Evolutionary conservation across 1,140 invertebrate genomes (phyloP).

Genomic region (Philopotamus ludificatus): DNA sequence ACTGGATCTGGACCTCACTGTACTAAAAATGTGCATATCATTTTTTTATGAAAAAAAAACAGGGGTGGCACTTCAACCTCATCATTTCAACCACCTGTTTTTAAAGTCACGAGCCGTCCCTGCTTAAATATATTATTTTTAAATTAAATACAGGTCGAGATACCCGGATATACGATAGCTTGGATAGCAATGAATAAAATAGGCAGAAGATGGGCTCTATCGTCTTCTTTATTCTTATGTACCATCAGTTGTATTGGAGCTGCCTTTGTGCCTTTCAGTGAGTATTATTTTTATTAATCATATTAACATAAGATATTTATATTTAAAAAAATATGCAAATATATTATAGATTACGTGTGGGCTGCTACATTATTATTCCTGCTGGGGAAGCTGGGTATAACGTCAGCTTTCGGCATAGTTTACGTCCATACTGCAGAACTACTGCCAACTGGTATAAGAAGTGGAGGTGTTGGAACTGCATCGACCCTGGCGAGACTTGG

Average conservation of each 20-base stretch:
- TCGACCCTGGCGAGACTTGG: constrained; percentile 62
- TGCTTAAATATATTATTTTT: background rate
- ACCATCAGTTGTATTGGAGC: constrained; percentile 56
- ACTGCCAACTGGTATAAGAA: constrained; percentile 61
- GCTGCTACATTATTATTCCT: constrained; percentile 58
- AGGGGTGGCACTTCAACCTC: background rate
- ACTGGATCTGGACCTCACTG: too few relatives aligned
- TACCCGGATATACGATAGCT: constrained; percentile 59
- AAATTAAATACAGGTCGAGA: constrained; percentile 52
- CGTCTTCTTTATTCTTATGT: constrained; percentile 57
- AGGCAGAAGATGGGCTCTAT: constrained; percentile 56
- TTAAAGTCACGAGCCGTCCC: too few relatives aligned
- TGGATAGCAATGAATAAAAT: constrained; percentile 56
- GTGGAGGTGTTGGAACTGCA: constrained; percentile 59
- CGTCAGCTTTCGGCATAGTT: constrained; percentile 60
- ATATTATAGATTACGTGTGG: constrained; percentile 52
- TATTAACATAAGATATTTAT: constrained; percentile 1
- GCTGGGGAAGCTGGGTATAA: constrained; percentile 64
- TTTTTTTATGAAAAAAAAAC: too few relatives aligned
- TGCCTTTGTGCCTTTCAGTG: constrained; percentile 47
- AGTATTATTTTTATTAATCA: background rate
- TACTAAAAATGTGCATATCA: too few relatives aligned
- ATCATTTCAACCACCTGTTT: constrained; percentile 7
- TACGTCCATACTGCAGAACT: constrained; percentile 66
- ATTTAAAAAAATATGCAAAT: background rate